Evolutionary conservation across 2,888 invertebrate genomes (phyloP).

Genomic region (Volucella bombylans): DNA sequence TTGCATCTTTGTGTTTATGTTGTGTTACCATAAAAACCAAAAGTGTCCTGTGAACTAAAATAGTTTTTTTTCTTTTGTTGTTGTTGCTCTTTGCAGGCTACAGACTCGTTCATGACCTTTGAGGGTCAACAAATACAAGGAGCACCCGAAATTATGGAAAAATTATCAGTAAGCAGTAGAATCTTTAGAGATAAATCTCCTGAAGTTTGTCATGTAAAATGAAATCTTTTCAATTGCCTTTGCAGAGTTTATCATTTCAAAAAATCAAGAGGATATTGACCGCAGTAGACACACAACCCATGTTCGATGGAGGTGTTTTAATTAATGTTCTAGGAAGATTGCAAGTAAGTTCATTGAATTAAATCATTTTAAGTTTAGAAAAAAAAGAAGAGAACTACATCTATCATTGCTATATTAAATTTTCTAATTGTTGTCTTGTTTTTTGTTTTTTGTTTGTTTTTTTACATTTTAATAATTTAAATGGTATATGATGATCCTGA

Average conservation of each 20-base stretch:
- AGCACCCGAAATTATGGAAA: slow-evolving; percentile 96
- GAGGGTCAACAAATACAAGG: slow-evolving; percentile 97
- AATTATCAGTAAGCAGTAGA: slow-evolving; percentile 89
- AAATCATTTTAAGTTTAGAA: not conserved
- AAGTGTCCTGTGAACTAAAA: not conserved
- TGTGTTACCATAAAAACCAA: not conserved
- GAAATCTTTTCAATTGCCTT: slow-evolving; percentile 80
- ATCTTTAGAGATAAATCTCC: slow-evolving; percentile 71
- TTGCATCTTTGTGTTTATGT: not conserved
- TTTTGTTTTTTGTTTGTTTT: slow-evolving; percentile 54
- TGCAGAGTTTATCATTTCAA: slow-evolving; percentile 93
- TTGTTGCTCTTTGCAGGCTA: slow-evolving; percentile 85
- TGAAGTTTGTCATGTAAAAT: slow-evolving; percentile 3
- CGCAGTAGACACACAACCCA: slow-evolving; percentile 98
- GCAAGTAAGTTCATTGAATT: slow-evolving; percentile 87
- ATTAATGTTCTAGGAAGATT: slow-evolving; percentile 98
- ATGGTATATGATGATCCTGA: slow-evolving; percentile 40
- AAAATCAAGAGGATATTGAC: slow-evolving; percentile 96
- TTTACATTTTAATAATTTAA: slow-evolving; percentile 41
- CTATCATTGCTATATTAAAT: slow-evolving; percentile 40
- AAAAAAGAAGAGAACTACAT: slow-evolving; percentile 6
- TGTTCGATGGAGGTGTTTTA: slow-evolving; percentile 97
- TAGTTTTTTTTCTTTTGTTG: not conserved
- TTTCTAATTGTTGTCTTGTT: slow-evolving; percentile 32
- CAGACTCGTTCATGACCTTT: slow-evolving; percentile 97